Percentiles rank a stretch among this genome's conserved stretches.
These are phyloP conservation scores for Marisa cornuarietis DNA, from an alignment of 1,140 invertebrate genomes.

Conservation along the genomic window DNA sequence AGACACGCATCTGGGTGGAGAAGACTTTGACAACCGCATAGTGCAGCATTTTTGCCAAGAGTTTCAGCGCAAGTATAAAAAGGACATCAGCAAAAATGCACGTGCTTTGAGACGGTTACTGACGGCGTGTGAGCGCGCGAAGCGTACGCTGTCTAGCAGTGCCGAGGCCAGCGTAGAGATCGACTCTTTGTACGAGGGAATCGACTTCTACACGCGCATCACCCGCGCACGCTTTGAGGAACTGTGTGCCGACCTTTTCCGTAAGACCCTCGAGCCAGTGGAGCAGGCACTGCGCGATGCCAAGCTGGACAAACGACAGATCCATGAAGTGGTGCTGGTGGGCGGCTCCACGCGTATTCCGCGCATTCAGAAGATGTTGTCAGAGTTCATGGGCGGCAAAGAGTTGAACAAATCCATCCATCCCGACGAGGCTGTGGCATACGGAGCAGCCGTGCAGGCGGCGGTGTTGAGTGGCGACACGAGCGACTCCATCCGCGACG, in stretches of 20 bases:
- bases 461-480: slow-evolving; percentile 64
- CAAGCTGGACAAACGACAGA: slow-evolving; percentile 90
- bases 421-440: slow-evolving; percentile 70
- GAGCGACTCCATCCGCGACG: slow-evolving; percentile 57
- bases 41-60: slow-evolving; percentile 84
- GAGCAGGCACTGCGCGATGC: slow-evolving; percentile 93
- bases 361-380: slow-evolving; percentile 92
- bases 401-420: slow-evolving; percentile 62
- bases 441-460: slow-evolving; percentile 71
- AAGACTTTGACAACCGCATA: slow-evolving; percentile 71
- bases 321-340: slow-evolving; percentile 96
- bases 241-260: slow-evolving; percentile 88
- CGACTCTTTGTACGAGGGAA: slow-evolving; percentile 73
- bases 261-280: slow-evolving; percentile 90
- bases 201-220: slow-evolving; percentile 68
- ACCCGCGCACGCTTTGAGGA: slow-evolving; percentile 65
- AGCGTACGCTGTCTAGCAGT: slow-evolving; percentile 66
- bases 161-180: slow-evolving; percentile 70
- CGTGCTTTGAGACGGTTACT: slow-evolving; percentile 66
- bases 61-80: slow-evolving; percentile 60
- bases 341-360: slow-evolving; percentile 98
- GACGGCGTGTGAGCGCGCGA: slow-evolving; percentile 76
- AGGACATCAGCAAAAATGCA: slow-evolving; percentile 48
- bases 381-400: slow-evolving; percentile 77
- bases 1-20: slow-evolving; percentile 74